Evolutionary conservation across 2,888 invertebrate genomes (phyloP).

Genomic region (Dasypolia templi): DNA sequence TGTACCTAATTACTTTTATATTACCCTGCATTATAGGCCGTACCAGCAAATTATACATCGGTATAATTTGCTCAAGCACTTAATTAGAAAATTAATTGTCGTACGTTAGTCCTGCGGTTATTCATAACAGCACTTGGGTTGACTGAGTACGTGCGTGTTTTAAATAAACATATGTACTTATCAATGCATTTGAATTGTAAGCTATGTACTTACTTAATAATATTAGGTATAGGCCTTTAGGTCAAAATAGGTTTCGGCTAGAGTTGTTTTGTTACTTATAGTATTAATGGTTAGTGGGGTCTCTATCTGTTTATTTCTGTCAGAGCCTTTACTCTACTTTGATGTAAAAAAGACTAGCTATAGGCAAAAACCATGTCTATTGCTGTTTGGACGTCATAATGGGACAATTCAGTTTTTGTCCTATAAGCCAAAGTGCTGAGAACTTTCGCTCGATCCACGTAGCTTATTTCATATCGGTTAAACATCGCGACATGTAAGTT

Average conservation of each 20-base stretch:
- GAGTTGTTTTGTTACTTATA: background rate
- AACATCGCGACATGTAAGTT: background rate
- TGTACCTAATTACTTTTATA: slow-evolving; percentile 71
- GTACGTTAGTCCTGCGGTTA: slow-evolving; percentile 26
- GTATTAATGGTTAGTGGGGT: too few species aligned
- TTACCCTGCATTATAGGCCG: slow-evolving; percentile 47
- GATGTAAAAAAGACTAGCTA: background rate
- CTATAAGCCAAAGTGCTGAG: background rate
- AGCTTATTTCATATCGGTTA: background rate
- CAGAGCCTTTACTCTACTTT: background rate
- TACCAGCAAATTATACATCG: slow-evolving; percentile 49
- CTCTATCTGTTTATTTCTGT: background rate
- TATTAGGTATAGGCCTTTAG: background rate
- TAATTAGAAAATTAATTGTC: slow-evolving; percentile 55
- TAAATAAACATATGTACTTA: slow-evolving; percentile 40
- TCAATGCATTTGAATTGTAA: slow-evolving; percentile 20
- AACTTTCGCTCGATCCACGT: too few species aligned
- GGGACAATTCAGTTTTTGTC: too few species aligned
- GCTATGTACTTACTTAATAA: slow-evolving; percentile 6
- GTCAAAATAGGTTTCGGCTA: background rate
- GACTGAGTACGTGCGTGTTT: slow-evolving; percentile 30
- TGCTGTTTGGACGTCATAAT: background rate
- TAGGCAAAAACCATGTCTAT: too few species aligned
- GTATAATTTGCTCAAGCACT: slow-evolving; percentile 32
- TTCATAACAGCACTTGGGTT: slow-evolving; percentile 49